phyloP scores from a whole-genome alignment of 2,888 invertebrate species.

The Coremacera marginata region DNA sequence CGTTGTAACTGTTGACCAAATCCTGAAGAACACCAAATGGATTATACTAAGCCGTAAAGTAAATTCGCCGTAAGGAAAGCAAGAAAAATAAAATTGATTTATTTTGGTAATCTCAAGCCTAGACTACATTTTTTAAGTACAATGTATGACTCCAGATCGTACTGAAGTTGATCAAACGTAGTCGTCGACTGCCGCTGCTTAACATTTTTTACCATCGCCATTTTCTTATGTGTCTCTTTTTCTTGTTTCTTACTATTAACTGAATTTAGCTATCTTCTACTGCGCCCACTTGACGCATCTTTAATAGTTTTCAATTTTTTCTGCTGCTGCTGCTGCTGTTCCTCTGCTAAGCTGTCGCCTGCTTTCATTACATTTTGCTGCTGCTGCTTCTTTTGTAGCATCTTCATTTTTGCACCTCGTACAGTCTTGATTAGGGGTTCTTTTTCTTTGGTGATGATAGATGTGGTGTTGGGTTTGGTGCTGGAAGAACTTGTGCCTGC shows the following conservation, averaged over 20 bases:
- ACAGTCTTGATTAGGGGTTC: conserved; percentile 2
- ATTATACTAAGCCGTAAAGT: not conserved
- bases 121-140: not conserved
- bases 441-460: not conserved
- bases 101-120: not conserved
- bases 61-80: not conserved
- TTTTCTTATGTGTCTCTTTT: not conserved
- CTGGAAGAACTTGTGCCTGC: not conserved
- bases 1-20: no score
- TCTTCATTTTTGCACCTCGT: conserved; percentile 22
- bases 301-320: not conserved
- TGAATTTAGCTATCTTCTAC: not conserved
- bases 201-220: not conserved
- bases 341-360: not conserved
- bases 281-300: not conserved
- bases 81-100: not conserved
- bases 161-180: not conserved
- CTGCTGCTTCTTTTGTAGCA: not conserved
- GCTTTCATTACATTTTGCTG: not conserved
- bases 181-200: not conserved
- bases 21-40: no score
- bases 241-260: not conserved
- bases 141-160: conserved; percentile 11
- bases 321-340: not conserved
- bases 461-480: not conserved